These are phyloP conservation scores for Cydia pomonella DNA, from an alignment of 1,140 invertebrate genomes.

Conservation along the genomic window DNA sequence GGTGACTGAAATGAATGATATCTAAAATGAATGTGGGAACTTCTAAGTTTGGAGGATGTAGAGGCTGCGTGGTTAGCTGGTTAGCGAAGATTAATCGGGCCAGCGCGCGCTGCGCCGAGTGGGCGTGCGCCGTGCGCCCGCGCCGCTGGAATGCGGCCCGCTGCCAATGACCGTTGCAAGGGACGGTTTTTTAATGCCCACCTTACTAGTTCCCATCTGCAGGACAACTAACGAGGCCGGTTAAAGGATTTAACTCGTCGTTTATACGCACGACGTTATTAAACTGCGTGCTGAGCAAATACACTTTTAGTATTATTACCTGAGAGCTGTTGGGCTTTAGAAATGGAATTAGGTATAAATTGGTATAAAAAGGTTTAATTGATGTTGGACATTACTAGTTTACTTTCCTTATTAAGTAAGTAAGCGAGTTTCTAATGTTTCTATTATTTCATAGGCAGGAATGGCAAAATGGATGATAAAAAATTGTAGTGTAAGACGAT, in stretches of 20 bases:
- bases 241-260: conserved; percentile 22
- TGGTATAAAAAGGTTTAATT: neutral
- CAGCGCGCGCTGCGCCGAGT: conserved; percentile 56
- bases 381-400: neutral
- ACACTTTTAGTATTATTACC: conserved; percentile 2
- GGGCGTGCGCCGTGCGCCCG: conserved; percentile 67
- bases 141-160: conserved; percentile 75
- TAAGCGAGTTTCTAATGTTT: neutral
- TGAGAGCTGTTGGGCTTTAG: neutral
- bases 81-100: conserved; percentile 33
- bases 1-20: neutral
- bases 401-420: neutral
- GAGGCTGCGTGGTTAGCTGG: conserved; percentile 18
- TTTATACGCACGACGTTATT: neutral
- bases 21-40: neutral
- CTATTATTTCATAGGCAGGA: neutral
- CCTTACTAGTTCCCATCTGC: conserved; percentile 63
- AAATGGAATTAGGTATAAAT: neutral
- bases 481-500: too few species aligned
- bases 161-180: conserved; percentile 74
- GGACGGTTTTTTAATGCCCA: conserved; percentile 70
- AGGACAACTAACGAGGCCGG: conserved; percentile 57
- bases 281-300: neutral
- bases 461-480: neutral
- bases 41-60: neutral